These are phyloP conservation scores for Heteromyza rotundicornis DNA, from an alignment of 2,888 invertebrate species.

Conservation along the genomic window DNA sequence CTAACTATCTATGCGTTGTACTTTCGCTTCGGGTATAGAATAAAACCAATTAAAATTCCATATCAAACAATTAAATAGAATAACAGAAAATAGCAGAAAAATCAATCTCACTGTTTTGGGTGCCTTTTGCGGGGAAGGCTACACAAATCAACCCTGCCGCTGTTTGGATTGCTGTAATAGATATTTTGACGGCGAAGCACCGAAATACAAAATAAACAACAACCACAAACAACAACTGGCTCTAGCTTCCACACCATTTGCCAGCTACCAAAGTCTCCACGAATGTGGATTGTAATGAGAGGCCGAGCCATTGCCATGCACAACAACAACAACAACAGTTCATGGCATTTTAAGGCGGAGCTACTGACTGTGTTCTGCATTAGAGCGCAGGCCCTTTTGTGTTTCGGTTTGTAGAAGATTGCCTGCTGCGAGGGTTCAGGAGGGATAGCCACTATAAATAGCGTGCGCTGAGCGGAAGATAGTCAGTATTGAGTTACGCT, in stretches of 20 bases:
- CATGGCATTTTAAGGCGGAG: constrained; percentile 30
- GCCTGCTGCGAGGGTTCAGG: constrained; percentile 29
- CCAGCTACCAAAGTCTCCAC: constrained; percentile 13
- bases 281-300: not conserved
- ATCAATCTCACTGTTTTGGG: constrained; percentile 33
- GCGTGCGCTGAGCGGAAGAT: constrained; percentile 31
- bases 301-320: constrained; percentile 19
- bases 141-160: constrained; percentile 45
- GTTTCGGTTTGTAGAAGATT: constrained; percentile 32
- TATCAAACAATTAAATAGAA: not conserved
- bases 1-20: too few relatives aligned
- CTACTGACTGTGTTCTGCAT: too few relatives aligned
- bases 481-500: constrained; percentile 50
- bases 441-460: constrained; percentile 52
- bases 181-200: constrained; percentile 59
- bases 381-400: constrained; percentile 27
- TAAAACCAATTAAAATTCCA: not conserved
- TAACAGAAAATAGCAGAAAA: constrained; percentile 11
- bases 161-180: constrained; percentile 58
- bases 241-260: not conserved
- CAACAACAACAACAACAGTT: constrained; percentile 22
- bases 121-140: constrained; percentile 17
- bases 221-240: constrained; percentile 33
- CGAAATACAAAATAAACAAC: constrained; percentile 56
- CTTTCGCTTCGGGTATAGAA: not conserved